Conservation (phyloP, 2,113 vertebrate species). For the Empidonax traillii region DNA sequence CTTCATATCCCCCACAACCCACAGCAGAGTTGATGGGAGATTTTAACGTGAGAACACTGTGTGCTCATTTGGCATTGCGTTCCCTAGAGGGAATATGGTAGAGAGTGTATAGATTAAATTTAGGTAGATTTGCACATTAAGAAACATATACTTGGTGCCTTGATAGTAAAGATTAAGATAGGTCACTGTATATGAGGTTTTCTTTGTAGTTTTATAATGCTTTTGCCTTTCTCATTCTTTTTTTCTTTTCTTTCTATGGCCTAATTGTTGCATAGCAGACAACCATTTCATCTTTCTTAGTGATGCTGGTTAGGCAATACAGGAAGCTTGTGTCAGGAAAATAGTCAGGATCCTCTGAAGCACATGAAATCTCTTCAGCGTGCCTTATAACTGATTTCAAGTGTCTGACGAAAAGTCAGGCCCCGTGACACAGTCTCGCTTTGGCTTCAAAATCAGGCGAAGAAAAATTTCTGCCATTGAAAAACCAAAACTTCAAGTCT, state of each 20-base stretch:
- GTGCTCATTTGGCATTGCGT: not conserved
- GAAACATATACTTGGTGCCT: conserved; percentile 40
- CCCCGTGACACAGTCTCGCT: not conserved
- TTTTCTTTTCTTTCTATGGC: not conserved
- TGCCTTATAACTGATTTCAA: not conserved
- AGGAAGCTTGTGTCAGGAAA: not conserved
- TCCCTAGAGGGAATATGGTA: conserved; percentile 44
- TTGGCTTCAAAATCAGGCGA: not conserved
- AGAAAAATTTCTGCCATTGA: not conserved
- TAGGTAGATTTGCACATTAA: conserved; percentile 33
- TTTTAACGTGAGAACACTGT: conserved; percentile 65
- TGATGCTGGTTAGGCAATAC: not conserved
- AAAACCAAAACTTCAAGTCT: not conserved
- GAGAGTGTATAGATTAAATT: conserved; percentile 43
- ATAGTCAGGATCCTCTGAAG: conserved; percentile 13
- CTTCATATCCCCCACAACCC: conserved; percentile 51
- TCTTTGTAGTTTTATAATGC: not conserved
- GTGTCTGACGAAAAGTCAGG: not conserved
- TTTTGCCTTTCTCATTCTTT: not conserved
- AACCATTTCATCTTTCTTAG: not conserved
- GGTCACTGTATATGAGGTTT: conserved; percentile 4
- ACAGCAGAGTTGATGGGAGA: conserved; percentile 22
- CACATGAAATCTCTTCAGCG: not conserved
- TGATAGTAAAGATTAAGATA: conserved; percentile 47
- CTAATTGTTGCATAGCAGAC: not conserved